phyloP scores from a whole-genome alignment of 2,797 vertebrate genomes.

The Lepilemur septentrionalis region DNA sequence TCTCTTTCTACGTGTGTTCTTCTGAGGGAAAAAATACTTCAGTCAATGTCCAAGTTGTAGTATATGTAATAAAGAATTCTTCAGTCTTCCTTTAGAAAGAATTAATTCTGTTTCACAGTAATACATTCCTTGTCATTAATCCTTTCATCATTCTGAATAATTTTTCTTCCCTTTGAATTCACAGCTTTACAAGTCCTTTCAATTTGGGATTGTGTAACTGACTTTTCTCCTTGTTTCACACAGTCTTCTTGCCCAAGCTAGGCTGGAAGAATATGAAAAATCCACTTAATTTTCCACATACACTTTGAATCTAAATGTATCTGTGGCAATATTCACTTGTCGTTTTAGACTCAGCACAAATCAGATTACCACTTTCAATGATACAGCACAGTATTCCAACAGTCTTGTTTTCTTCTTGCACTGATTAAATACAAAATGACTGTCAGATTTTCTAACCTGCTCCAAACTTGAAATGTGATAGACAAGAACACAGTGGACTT shows the following conservation, averaged over 20 bases:
- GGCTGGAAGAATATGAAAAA: background rate
- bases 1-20: background rate
- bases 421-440: background rate
- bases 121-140: background rate
- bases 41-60: background rate
- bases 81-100: background rate
- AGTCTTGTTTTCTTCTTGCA: background rate
- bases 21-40: background rate
- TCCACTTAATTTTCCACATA: background rate
- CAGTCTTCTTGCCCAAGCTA: background rate
- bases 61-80: background rate
- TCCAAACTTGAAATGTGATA: background rate
- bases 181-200: background rate
- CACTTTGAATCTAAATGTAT: background rate
- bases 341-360: background rate
- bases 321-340: background rate
- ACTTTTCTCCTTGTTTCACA: background rate
- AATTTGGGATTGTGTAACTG: background rate
- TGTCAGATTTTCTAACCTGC: background rate
- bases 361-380: background rate
- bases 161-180: background rate
- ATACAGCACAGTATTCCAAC: background rate
- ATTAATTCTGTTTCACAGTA: background rate
- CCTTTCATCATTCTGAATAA: background rate
- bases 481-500: conserved; percentile 6